Base-by-base conservation (phyloP, 2,113 vertebrate species). In the Centropus unirufus region DNA sequence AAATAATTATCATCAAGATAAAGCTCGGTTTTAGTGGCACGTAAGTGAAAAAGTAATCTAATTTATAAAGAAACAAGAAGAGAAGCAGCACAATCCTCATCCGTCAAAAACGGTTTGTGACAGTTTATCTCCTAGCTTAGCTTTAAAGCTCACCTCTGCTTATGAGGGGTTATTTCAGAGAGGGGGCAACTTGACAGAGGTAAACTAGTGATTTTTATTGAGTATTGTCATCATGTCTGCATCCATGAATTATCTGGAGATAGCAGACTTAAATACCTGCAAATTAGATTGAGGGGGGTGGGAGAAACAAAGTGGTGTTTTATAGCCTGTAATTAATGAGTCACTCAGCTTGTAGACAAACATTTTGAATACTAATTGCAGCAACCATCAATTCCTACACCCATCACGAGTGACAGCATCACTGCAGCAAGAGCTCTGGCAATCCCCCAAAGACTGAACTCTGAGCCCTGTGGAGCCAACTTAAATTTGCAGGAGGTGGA, bases 321-420 rank as follows among this genome's bases (percentile, higher is more conserved):
- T 95, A 95, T 64, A 92, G 61, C 47, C 75, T 82, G 73, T 82
- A 97, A 97, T 96, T 97, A 96, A 96, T 72, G 85, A 97, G 62
- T 73, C 87, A 67, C 42, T 96, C 74, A 67, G 82, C 81, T 70
- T 87, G 58, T 46, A 91, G 85, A 78, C 87, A 95, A 96, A 95
- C 83, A 95, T 95, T 96, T 94, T 70, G 91, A 94, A 94, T 93
- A 88, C 85, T 67, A 52, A 94, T 95, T 92, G 58, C 76, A 80
- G 58, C 67, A 83, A 42, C 63, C 75, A 64, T 79, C 61, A 63
- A 63, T 62, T 89, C 63, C 34, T 70, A 54, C 44, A 34, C 36
- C 49, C 52, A 44, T 62, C 15, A 32, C 34, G 51, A 80, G 46
- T 10, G 1, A 24, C 2, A 83, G 34, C 14, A 34, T 70, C 59